phyloP scores from a whole-genome alignment of 2,797 vertebrate genomes.

The Erpetoichthys calabaricus region DNA sequence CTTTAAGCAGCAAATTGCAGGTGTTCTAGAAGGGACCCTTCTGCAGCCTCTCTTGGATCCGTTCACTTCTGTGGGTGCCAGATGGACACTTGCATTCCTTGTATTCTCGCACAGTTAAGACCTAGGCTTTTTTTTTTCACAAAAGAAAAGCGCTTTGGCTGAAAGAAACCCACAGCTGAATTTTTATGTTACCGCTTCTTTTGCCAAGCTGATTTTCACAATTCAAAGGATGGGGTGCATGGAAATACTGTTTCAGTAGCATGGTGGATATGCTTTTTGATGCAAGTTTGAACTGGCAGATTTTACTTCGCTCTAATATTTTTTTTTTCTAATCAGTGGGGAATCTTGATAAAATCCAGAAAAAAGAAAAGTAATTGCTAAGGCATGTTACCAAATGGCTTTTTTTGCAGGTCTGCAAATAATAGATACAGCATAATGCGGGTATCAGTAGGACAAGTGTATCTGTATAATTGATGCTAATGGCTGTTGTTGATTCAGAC shows the following conservation, averaged over 20 bases:
- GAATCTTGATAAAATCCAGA: conserved; percentile 52
- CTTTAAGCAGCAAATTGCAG: conserved; percentile 43
- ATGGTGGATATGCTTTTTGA: conserved; percentile 44
- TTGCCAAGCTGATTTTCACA: conserved; percentile 69
- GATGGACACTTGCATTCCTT: conserved; percentile 60
- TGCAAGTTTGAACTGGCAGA: conserved; percentile 59
- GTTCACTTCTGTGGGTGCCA: conserved; percentile 53
- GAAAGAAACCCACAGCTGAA: conserved; percentile 68
- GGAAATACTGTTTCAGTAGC: conserved; percentile 50
- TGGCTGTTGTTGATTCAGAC: not conserved
- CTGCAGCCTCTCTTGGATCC: conserved; percentile 59
- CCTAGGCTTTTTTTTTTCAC: conserved; percentile 63
- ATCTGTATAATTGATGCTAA: conserved; percentile 19
- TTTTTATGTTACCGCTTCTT: conserved; percentile 59
- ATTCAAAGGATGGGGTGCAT: conserved; percentile 52
- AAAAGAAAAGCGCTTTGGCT: conserved; percentile 71
- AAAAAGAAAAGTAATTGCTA: conserved; percentile 32
- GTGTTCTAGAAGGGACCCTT: conserved; percentile 54
- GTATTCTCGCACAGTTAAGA: conserved; percentile 61
- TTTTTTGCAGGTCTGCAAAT: conserved; percentile 34
- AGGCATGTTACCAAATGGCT: conserved; percentile 21
- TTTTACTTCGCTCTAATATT: conserved; percentile 55
- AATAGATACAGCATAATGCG: conserved; percentile 26
- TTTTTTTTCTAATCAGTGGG: conserved; percentile 44
- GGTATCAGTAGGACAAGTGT: too few relatives aligned